Evolutionary conservation across 2,888 invertebrate genomes (phyloP).

Genomic region (Lamellibrachia columna): DNA sequence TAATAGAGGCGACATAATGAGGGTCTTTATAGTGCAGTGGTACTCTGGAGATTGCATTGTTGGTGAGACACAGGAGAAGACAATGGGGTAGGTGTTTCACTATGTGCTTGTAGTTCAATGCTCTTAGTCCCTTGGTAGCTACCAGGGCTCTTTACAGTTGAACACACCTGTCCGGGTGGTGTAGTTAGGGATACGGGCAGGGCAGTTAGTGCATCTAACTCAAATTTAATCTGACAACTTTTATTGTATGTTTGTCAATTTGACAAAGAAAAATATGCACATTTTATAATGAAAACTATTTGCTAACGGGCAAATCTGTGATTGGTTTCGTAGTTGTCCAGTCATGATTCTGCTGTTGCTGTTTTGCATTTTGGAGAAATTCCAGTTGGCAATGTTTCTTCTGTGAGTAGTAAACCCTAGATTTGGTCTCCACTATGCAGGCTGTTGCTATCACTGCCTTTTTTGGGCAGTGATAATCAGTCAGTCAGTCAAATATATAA

Average conservation of each 20-base stretch:
- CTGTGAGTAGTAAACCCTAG: background rate
- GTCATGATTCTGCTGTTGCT: too few species aligned
- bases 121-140: background rate
- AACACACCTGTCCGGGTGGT: background rate
- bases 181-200: background rate
- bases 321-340: too few species aligned
- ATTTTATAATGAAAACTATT: too few species aligned
- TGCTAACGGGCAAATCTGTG: too few species aligned
- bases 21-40: background rate
- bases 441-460: background rate
- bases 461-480: too few species aligned
- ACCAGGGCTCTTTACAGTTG: background rate
- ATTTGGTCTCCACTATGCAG: background rate
- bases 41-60: background rate
- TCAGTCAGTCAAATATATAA: too few species aligned
- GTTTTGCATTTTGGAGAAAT: too few species aligned
- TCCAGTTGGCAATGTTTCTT: background rate
- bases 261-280: too few species aligned
- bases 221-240: too few species aligned
- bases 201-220: too few species aligned
- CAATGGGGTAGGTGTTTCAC: background rate
- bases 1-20: background rate
- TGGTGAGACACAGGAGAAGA: background rate
- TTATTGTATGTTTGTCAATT: too few species aligned
- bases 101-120: background rate